Evolutionary conservation across 2,113 vertebrate species (phyloP), one percentile per base, ranked within the genome.

Genomic region (Syngnathus scovelli): DNA sequence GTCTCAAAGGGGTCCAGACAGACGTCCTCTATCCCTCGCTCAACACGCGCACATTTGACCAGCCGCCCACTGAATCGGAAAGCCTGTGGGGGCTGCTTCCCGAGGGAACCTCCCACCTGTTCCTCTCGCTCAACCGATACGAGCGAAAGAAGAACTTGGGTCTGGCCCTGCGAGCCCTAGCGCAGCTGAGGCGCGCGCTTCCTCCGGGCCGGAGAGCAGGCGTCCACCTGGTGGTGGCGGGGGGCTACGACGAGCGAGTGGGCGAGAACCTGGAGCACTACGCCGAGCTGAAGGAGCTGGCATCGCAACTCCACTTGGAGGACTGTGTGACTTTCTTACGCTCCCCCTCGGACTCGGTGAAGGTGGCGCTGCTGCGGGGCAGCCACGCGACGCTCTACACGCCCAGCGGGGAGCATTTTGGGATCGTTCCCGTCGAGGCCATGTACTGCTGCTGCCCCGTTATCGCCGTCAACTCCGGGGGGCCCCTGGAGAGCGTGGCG

Each of bases 71-170:
- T 70, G 88, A 92, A 51, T 79, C 81, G 12, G 88, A 90, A 19
- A 66, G 78, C 51, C 75, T 94, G 38, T 71, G 70, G 10, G 91
- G 91, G 5, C 82, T 96, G 36, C 74, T 97, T 36, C 94, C 94
- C 0, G 77, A 89, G 72, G 89, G 83, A 10, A 93, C 90, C n/a
- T 84, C 91, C 61, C 89, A 93, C 78, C 41, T 95, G 44, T 98
- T 99, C 80, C 93, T 99, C 60, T 99, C 96, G 41, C 94, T 99
- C 76, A 99, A 99, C 88, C 92, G 97, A 64, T 99, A 94, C 0
- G 97, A 99, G 86, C 92, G 95, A 43, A 99, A 99, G 89, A 99
- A 99, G 87, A 95, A 96, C 72, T 83, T 99, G 62, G 71, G 75
- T 0, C 80, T 99, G 85, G 95, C 96, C 5, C 85, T 99, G 0